These are phyloP conservation scores for Seladonia tumulorum DNA, from an alignment of 2,888 invertebrate genomes.

Conservation along the genomic window DNA sequence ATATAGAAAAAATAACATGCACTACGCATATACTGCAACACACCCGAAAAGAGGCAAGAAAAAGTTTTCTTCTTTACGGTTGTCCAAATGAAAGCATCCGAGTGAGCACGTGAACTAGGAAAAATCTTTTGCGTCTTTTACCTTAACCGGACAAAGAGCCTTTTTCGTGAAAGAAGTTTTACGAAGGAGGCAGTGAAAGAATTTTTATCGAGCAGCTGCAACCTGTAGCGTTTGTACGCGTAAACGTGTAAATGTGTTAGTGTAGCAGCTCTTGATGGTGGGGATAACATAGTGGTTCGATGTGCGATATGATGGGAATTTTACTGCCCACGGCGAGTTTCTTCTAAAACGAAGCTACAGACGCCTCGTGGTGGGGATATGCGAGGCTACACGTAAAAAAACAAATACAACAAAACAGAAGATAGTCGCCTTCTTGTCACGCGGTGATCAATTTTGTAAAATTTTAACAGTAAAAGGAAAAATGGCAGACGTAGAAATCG, in stretches of 20 bases:
- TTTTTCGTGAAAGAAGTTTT: conserved; percentile 60
- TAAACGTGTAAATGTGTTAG: conserved; percentile 19
- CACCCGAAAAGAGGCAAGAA: not conserved
- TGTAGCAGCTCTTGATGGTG: conserved; percentile 29
- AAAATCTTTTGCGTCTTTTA: conserved; percentile 56
- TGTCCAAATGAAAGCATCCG: conserved; percentile 14
- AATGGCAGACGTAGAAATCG: conserved; percentile 78
- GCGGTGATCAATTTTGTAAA: not conserved
- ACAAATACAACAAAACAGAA: conserved; percentile 25
- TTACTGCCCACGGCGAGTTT: conserved; percentile 53
- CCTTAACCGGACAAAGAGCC: conserved; percentile 52
- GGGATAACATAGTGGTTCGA: conserved; percentile 63
- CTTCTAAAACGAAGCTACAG: conserved; percentile 46
- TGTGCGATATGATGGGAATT: conserved; percentile 62
- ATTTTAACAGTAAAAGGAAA: conserved; percentile 8
- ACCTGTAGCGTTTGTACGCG: conserved; percentile 64
- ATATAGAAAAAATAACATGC: conserved; percentile 31
- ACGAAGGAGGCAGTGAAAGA: conserved; percentile 69
- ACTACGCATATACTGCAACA: not conserved
- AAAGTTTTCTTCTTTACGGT: conserved; percentile 11
- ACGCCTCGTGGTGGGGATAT: conserved; percentile 43
- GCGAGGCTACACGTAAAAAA: conserved; percentile 30
- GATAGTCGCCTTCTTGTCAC: conserved; percentile 31
- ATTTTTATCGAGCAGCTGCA: conserved; percentile 76
- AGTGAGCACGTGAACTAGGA: conserved; percentile 32